Evolutionary conservation across 2,888 invertebrate genomes (phyloP).

Genomic region (Idaea dimidiata): DNA sequence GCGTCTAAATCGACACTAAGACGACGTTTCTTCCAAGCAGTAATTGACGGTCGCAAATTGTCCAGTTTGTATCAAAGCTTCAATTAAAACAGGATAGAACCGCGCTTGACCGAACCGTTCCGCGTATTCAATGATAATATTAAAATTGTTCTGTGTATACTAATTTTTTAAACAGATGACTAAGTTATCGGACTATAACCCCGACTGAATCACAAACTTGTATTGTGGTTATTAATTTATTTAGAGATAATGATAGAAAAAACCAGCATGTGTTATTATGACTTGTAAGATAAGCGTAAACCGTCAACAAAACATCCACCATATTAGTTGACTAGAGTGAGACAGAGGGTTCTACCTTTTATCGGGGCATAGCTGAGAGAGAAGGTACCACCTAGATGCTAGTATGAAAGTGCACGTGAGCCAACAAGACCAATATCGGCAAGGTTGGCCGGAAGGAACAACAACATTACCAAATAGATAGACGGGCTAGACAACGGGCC

Average conservation of each 20-base stretch:
- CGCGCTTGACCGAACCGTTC: slow-evolving; percentile 45
- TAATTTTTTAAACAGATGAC: slow-evolving; percentile 5
- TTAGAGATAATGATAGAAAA: slow-evolving; percentile 14
- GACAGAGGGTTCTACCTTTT: too few relatives aligned
- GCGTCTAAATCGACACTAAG: slow-evolving; percentile 53
- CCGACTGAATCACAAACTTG: background rate
- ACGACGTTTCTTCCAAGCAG: slow-evolving; percentile 39
- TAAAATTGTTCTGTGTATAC: background rate
- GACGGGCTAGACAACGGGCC: slow-evolving; percentile 51
- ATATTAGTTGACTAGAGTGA: too few relatives aligned
- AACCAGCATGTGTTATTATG: background rate
- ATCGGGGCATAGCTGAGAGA: background rate
- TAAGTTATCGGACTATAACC: slow-evolving; percentile 9
- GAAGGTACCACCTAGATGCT: background rate
- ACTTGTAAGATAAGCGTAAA: background rate
- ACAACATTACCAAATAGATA: slow-evolving; percentile 66
- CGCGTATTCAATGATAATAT: slow-evolving; percentile 7
- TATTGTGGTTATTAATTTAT: background rate
- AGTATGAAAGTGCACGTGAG: slow-evolving; percentile 22
- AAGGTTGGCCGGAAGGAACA: slow-evolving; percentile 72
- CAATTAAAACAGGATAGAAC: slow-evolving; percentile 77
- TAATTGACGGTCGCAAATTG: slow-evolving; percentile 68
- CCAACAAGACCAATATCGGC: slow-evolving; percentile 47
- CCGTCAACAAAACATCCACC: too few relatives aligned
- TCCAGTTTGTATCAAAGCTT: slow-evolving; percentile 59